Evolutionary conservation across 2,888 invertebrate species (phyloP).

Genomic region (Platynereis dumerilii): DNA sequence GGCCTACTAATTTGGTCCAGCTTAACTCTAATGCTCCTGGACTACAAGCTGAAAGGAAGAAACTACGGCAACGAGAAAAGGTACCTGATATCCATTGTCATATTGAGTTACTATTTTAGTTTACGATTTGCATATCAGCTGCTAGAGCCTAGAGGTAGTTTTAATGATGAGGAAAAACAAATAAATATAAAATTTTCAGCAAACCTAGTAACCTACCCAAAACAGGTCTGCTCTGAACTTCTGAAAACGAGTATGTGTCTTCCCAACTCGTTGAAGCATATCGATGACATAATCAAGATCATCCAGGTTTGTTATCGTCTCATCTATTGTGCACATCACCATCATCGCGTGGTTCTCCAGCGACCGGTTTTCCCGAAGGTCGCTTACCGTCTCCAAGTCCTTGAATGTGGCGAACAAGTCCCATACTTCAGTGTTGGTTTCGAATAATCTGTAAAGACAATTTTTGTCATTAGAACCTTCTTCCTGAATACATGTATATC

Average conservation of each 20-base stretch:
- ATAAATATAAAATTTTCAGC: no score
- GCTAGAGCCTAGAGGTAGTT: no score
- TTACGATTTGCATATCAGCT: no score
- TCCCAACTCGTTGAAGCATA: constrained; percentile 82
- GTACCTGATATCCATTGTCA: no score
- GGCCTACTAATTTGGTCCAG: no score
- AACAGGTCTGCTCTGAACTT: constrained; percentile 87
- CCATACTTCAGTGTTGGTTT: constrained; percentile 81
- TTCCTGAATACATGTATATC: no score
- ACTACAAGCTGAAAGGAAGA: no score
- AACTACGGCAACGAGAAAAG: no score
- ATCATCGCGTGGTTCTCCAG: constrained; percentile 85
- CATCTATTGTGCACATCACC: constrained; percentile 88
- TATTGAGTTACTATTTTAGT: no score
- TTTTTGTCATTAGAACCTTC: neutral
- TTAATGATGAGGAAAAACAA: no score
- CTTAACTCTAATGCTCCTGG: no score
- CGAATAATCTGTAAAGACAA: constrained; percentile 76
- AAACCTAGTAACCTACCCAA: constrained; percentile 78
- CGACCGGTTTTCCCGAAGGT: constrained; percentile 81
- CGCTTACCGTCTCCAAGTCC: constrained; percentile 78
- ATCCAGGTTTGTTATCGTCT: constrained; percentile 85
- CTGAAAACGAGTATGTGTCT: constrained; percentile 81
- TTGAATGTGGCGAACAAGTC: constrained; percentile 70
- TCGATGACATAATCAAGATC: constrained; percentile 84